Evolutionary conservation across 2,888 invertebrate genomes (phyloP).

Genomic region (Drosophila paracracens): DNA sequence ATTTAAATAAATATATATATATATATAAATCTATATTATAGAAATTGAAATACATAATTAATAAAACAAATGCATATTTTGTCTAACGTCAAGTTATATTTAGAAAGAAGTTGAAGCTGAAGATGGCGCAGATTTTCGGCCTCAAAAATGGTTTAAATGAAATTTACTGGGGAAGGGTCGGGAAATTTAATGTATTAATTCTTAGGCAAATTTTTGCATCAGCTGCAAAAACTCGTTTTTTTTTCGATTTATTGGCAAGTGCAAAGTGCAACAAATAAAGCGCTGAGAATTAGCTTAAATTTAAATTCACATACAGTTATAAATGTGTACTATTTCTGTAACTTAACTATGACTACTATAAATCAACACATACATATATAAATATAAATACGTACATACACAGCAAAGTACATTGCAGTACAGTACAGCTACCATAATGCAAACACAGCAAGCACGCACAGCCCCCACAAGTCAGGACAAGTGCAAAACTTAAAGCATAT

Average conservation of each 20-base stretch:
- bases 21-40: conserved; percentile 46
- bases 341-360: conserved; percentile 56
- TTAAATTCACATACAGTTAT: conserved; percentile 58
- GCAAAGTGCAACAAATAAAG: conserved; percentile 19
- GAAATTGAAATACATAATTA: conserved; percentile 38
- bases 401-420: conserved; percentile 10
- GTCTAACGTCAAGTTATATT: conserved; percentile 76
- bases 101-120: conserved; percentile 50
- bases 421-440: conserved; percentile 24
- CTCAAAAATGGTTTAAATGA: conserved; percentile 45
- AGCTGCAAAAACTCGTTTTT: conserved; percentile 30
- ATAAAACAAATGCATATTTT: conserved; percentile 65
- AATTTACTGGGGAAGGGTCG: conserved; percentile 47
- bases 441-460: conserved; percentile 43
- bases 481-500: conserved; percentile 47
- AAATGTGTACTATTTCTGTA: conserved; percentile 68
- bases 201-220: conserved; percentile 62
- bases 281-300: conserved; percentile 63
- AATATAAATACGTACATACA: conserved; percentile 31
- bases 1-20: conserved; percentile 34
- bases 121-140: conserved; percentile 48
- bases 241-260: conserved; percentile 51
- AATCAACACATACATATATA: conserved; percentile 42
- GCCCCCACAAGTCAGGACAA: conserved; percentile 33
- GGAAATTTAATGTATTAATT: conserved; percentile 27